These are phyloP conservation scores for Eilema sororculum DNA, from an alignment of 2,888 invertebrate species.

Conservation along the genomic window DNA sequence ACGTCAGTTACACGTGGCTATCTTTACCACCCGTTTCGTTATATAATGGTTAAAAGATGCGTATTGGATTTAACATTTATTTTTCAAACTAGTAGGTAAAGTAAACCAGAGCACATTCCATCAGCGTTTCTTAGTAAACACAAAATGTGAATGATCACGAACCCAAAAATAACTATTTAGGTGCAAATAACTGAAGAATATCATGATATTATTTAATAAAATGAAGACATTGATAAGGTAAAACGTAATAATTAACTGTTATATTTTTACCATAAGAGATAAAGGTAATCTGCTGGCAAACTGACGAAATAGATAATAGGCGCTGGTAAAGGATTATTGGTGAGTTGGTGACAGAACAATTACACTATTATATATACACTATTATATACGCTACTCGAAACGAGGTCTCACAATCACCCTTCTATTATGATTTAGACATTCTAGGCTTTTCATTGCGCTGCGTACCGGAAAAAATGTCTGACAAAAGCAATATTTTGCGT, in stretches of 20 bases:
- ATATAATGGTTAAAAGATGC: background rate
- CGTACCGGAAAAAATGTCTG: background rate
- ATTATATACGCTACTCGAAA: background rate
- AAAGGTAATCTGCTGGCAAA: background rate
- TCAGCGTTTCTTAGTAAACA: background rate
- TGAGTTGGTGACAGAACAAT: background rate
- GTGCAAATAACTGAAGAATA: background rate
- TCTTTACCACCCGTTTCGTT: slow-evolving; percentile 5
- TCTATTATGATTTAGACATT: background rate
- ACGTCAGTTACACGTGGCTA: slow-evolving; percentile 20
- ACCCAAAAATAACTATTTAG: background rate
- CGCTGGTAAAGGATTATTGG: background rate
- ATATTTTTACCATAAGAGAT: background rate
- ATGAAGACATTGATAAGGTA: background rate
- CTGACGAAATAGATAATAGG: background rate
- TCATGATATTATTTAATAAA: background rate
- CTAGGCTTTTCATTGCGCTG: background rate
- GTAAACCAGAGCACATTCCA: slow-evolving; percentile 2
- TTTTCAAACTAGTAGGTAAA: slow-evolving; percentile 1
- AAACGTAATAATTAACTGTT: background rate
- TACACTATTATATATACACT: too few relatives aligned
- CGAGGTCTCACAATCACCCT: background rate
- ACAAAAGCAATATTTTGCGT: background rate
- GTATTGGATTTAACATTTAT: background rate
- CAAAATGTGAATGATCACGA: slow-evolving; percentile 1